Base-by-base conservation (phyloP, 2,797 vertebrate species). In the Sternotherus odoratus region DNA sequence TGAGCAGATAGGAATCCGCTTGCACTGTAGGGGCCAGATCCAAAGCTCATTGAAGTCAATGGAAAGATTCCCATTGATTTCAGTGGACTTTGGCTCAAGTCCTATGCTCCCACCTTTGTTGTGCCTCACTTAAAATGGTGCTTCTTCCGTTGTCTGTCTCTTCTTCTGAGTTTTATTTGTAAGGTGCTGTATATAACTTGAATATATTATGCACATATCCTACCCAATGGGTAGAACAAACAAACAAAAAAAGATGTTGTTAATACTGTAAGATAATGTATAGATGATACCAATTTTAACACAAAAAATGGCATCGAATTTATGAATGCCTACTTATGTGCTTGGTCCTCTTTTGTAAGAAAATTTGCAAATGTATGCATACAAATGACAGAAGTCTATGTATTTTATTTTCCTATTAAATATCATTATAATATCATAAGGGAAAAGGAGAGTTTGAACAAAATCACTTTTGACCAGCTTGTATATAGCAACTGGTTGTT, bases 131-230 rank as follows among this genome's bases (percentile, higher is more conserved):
- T 95, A 98, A 98, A 99, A 99, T 98, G 99, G 99, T 99, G 99
- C 99, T 99, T 99, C 98, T 98, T 98, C 98, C 98, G 98, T 98
- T 97, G 97, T 98, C 98, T 97, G 97, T 98, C 97, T 98, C 96
- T 98, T 98, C 96, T 98, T 98, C 94, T 95, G 97, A 98, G 98
- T 98, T 98, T 91, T 93, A 97, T 99, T 98, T 99, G 98, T 99
- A 99, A 98, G 98, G 99, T 99, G 98, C 98, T 99, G 99, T 99
- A 99, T 98, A 99, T 98, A 99, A 99, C 98, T 98, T 99, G 98
- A 99, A 99, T 98, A 98, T 99, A 98, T 99, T 98, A 99, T 99
- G 98, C 99, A 99, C 98, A 99, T 99, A 99, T 99, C 99, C 99
- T 99, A 99, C 99, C 99, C 99, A 99, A 99, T 99, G 99, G 99